phyloP scores from a whole-genome alignment of 2,113 vertebrate genomes.

The Melierax canorus region DNA sequence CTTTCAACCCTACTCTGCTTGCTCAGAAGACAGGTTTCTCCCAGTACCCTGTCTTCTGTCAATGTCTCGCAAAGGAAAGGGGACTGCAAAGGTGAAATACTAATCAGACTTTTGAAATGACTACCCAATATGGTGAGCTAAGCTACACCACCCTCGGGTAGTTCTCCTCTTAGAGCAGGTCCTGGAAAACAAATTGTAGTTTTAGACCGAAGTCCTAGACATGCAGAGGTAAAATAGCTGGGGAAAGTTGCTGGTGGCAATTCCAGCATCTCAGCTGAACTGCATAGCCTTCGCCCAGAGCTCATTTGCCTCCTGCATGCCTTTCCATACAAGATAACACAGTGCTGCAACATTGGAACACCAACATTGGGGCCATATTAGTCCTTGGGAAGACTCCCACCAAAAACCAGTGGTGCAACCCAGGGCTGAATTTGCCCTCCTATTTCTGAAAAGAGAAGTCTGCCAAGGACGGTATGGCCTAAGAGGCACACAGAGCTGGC shows the following conservation, averaged over 20 bases:
- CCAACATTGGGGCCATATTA: background rate
- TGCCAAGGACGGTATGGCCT: background rate
- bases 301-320: accelerated
- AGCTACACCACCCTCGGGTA: background rate
- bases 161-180: background rate
- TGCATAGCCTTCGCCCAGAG: background rate
- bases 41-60: background rate
- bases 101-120: background rate
- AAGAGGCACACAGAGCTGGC: background rate
- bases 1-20: background rate
- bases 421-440: background rate
- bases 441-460: background rate
- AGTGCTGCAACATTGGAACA: background rate
- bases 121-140: background rate
- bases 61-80: background rate
- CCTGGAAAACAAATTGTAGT: background rate
- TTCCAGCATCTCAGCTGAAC: background rate
- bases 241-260: background rate
- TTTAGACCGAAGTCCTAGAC: background rate
- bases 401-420: background rate
- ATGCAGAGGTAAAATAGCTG: background rate
- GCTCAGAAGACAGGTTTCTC: background rate
- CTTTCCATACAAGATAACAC: background rate
- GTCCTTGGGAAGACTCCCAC: background rate
- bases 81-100: background rate